A percentile compares a stretch with the other conserved stretches of the same genome.
Evolutionary conservation across 2,797 vertebrate genomes (phyloP).

Genomic region (Bradypodion ventrale): DNA sequence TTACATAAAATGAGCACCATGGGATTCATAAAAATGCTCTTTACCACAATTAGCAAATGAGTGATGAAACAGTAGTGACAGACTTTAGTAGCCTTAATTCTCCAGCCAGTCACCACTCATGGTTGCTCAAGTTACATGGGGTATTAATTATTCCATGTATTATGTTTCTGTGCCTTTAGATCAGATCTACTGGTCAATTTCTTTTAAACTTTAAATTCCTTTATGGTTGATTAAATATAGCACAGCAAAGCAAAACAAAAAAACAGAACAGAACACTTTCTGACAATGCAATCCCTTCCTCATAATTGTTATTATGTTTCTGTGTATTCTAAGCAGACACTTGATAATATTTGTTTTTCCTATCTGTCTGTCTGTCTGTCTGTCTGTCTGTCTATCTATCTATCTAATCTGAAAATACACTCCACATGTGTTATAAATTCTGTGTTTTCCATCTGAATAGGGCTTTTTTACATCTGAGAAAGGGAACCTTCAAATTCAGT

Average conservation of each 20-base stretch:
- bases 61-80: constrained; percentile 41
- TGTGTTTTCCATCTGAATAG: too few species aligned
- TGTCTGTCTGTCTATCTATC: too few species aligned
- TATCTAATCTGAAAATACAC: too few species aligned
- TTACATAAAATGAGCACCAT: not conserved
- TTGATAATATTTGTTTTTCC: not conserved
- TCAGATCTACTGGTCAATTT: not conserved
- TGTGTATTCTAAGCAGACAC: not conserved
- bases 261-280: not conserved
- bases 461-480: not conserved
- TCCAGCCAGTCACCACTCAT: not conserved
- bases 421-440: too few species aligned
- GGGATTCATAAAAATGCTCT: constrained; percentile 53
- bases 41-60: constrained; percentile 63
- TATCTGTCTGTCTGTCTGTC: too few species aligned
- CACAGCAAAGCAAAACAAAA: too few species aligned
- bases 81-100: not conserved
- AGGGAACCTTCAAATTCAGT: not conserved
- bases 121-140: not conserved
- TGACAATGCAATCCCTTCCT: not conserved
- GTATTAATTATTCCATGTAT: constrained; percentile 22
- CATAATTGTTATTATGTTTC: not conserved
- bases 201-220: not conserved
- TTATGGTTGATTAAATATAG: not conserved
- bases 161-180: not conserved